Evolutionary conservation across 2,113 vertebrate species (phyloP).

Genomic region (Notechis scutatus): DNA sequence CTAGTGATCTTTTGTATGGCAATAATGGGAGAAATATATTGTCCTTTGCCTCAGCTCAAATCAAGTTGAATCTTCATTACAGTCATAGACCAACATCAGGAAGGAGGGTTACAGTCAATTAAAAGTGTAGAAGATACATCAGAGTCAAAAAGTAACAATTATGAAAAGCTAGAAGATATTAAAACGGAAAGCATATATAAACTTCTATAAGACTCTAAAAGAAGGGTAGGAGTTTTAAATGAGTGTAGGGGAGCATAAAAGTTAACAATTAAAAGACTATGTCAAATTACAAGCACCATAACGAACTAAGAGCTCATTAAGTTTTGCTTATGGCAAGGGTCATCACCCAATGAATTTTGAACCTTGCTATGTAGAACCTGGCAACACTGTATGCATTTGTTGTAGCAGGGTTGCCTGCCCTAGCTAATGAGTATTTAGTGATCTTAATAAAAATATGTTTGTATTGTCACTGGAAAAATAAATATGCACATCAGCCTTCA

Average conservation of each 20-base stretch:
- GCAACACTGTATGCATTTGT: background rate
- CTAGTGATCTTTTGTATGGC: background rate
- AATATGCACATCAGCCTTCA: background rate
- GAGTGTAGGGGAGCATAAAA: background rate
- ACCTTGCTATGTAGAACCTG: background rate
- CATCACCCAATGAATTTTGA: background rate
- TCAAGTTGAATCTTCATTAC: background rate
- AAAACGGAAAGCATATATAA: background rate
- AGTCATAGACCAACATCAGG: background rate
- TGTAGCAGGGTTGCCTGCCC: background rate
- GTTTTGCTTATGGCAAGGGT: background rate
- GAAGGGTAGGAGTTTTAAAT: background rate
- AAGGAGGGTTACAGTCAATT: background rate
- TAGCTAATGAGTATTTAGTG: background rate
- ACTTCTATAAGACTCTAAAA: background rate
- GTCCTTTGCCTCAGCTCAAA: background rate
- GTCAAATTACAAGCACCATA: background rate
- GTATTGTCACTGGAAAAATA: background rate
- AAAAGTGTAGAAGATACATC: background rate
- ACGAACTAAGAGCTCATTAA: background rate
- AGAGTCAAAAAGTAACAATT: background rate
- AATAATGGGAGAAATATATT: background rate
- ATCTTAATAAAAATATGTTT: background rate
- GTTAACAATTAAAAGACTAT: background rate
- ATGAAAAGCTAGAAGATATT: background rate